Evolutionary conservation across 2,888 invertebrate genomes (phyloP), one percentile per base, ranked within the genome.

Genomic region (Spatulosminthurus flaviceps): DNA sequence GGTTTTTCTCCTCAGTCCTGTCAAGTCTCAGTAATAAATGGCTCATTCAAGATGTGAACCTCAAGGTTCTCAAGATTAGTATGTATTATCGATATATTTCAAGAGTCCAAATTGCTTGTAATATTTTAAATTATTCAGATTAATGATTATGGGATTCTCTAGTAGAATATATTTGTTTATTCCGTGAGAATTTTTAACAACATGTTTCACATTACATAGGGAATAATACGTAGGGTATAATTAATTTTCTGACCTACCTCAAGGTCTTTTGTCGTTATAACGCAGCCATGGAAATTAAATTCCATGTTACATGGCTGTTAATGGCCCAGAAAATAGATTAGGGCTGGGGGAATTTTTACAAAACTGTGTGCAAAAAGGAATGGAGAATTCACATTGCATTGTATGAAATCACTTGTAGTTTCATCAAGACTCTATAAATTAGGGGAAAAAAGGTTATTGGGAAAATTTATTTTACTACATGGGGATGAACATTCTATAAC

Each of bases 161-260:
- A n/a, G 34, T 7, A 34, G 34, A 34, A 34, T 34, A 34, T n/a
- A n/a, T n/a, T n/a, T n/a, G n/a, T n/a, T n/a, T n/a, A n/a, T n/a
- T n/a, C n/a, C n/a, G n/a, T n/a, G n/a, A n/a, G n/a, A n/a, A n/a
- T n/a, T n/a, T n/a, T n/a, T n/a, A n/a, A n/a, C n/a, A n/a, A n/a
- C n/a, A n/a, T n/a, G n/a, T n/a, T n/a, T n/a, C n/a, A n/a, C n/a
- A n/a, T n/a, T n/a, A n/a, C n/a, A n/a, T n/a, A n/a, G n/a, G n/a
- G n/a, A 41, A 41, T 41, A 41, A 41, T 41, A 9, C 21, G 7
- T 21, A 1, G 26, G 29, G 29, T 69, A n/a, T n/a, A 69, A 69
- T 69, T 69, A 69, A 69, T 69, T 69, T 34, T 66, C n/a, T n/a
- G 69, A 69, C 69, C 69, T 69, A 69, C 29, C 69, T 29, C 69